Evolutionary conservation across 2,113 vertebrate genomes (phyloP).

Genomic region (Dasyurus viverrinus): DNA sequence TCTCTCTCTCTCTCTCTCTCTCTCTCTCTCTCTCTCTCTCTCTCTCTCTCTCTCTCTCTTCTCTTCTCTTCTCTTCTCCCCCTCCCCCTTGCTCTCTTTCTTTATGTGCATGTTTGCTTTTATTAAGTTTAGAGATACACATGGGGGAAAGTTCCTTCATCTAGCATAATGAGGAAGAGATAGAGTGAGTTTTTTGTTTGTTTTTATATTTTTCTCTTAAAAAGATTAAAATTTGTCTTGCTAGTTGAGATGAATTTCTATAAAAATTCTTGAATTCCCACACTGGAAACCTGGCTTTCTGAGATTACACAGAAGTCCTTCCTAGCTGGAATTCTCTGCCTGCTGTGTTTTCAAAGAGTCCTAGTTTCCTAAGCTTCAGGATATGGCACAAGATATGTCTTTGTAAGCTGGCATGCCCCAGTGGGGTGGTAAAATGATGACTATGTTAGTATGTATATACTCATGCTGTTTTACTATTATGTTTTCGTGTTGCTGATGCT

Average conservation of each 20-base stretch:
- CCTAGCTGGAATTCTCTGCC: not conserved
- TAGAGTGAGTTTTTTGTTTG: not conserved
- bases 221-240: not conserved
- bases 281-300: not conserved
- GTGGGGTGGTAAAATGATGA: slow-evolving; percentile 46
- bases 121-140: not conserved
- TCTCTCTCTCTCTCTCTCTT: too few species aligned
- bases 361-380: slow-evolving; percentile 33
- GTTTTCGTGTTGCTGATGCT: slow-evolving; percentile 64
- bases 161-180: not conserved
- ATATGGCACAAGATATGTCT: slow-evolving; percentile 38
- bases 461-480: slow-evolving; percentile 61
- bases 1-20: too few species aligned
- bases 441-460: slow-evolving; percentile 48
- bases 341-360: not conserved
- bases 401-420: slow-evolving; percentile 39
- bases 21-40: too few species aligned
- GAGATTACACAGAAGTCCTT: slow-evolving; percentile 8
- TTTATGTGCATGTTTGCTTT: not conserved
- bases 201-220: not conserved
- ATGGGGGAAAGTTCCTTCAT: not conserved
- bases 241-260: slow-evolving; percentile 32
- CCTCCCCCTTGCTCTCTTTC: too few species aligned
- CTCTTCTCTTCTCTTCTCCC: too few species aligned
- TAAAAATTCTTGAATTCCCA: slow-evolving; percentile 41